Percentiles rank a stretch among this genome's conserved stretches.
These are phyloP conservation scores for Lasioglossum malachurum DNA, from an alignment of 2,888 invertebrate genomes.

Conservation along the genomic window DNA sequence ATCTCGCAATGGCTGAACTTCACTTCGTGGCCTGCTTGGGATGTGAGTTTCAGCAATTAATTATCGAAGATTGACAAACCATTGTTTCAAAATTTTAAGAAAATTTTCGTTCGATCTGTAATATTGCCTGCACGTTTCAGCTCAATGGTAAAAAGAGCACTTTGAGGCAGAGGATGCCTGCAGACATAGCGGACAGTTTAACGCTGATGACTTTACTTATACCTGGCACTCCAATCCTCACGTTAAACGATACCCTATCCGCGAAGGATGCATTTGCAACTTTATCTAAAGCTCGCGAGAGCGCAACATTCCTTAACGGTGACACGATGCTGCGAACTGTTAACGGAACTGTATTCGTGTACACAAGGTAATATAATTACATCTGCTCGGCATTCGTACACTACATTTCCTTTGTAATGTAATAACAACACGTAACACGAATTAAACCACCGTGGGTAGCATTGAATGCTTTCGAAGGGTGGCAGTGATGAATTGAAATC, in stretches of 20 bases:
- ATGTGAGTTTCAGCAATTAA: conserved; percentile 81
- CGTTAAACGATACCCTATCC: conserved; percentile 81
- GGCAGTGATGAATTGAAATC: conserved; percentile 20
- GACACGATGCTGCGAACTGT: conserved; percentile 74
- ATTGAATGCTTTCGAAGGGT: neutral
- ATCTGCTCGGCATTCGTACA: conserved; percentile 10
- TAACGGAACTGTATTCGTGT: conserved; percentile 88
- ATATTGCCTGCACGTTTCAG: conserved; percentile 62
- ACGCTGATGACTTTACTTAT: conserved; percentile 90
- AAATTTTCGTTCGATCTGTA: neutral
- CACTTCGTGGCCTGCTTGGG: conserved; percentile 86
- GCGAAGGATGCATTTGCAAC: conserved; percentile 80
- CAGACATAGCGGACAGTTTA: conserved; percentile 86
- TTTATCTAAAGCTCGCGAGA: conserved; percentile 84
- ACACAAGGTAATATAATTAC: conserved; percentile 87
- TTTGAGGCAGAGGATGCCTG: conserved; percentile 78
- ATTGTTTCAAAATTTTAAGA: no score
- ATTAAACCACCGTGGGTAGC: neutral
- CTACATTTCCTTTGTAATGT: neutral
- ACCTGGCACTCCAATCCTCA: conserved; percentile 91
- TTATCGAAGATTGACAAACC: neutral
- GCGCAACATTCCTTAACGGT: conserved; percentile 90
- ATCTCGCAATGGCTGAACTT: conserved; percentile 67
- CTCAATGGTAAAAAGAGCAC: conserved; percentile 73
- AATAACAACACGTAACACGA: neutral